These are phyloP conservation scores for Heliconius charithonia DNA, from an alignment of 2,888 invertebrate genomes.

Conservation along the genomic window DNA sequence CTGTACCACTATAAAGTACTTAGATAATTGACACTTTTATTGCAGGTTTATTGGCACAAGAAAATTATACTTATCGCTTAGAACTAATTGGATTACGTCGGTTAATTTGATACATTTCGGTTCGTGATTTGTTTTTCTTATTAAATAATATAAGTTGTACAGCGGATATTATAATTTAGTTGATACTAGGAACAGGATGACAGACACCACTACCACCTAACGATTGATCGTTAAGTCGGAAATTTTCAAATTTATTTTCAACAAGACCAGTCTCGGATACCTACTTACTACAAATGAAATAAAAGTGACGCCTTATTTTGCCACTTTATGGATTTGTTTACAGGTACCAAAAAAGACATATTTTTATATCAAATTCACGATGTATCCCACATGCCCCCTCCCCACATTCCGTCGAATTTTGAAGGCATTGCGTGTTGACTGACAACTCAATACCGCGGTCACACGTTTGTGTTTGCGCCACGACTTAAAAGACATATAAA, in stretches of 20 bases:
- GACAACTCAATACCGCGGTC: too few species aligned
- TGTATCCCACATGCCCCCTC: too few species aligned
- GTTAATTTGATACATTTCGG: not conserved
- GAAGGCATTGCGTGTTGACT: too few species aligned
- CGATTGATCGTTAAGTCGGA: not conserved
- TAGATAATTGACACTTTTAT: constrained; percentile 47
- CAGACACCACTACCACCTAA: too few species aligned
- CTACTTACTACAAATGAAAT: too few species aligned
- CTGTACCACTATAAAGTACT: constrained; percentile 42
- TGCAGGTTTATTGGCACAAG: constrained; percentile 32
- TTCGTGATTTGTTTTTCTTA: constrained; percentile 14
- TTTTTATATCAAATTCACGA: too few species aligned
- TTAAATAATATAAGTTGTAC: not conserved
- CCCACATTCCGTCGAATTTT: too few species aligned
- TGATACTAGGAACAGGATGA: not conserved
- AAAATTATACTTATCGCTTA: constrained; percentile 29
- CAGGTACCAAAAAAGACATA: too few species aligned
- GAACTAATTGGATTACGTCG: constrained; percentile 32
- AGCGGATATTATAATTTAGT: constrained; percentile 17
- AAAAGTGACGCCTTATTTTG: too few species aligned
- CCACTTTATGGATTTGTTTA: too few species aligned
- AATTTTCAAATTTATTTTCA: not conserved
- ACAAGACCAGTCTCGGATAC: not conserved
- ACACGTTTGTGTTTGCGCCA: too few species aligned
- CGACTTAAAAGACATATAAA: too few species aligned